phyloP scores from a whole-genome alignment of 1,140 invertebrate genomes.

The Cardiocondyla obscurior region DNA sequence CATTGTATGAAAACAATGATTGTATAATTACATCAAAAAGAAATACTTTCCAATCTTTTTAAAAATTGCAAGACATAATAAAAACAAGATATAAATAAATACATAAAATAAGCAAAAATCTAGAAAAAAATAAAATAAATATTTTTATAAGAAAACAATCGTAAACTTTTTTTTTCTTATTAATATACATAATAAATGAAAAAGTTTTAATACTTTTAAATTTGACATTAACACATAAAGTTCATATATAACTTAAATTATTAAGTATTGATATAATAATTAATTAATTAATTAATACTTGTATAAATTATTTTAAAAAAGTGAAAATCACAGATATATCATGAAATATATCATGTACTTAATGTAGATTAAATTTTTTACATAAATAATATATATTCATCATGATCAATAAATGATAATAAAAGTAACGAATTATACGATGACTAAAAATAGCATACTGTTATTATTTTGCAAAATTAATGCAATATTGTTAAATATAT shows the following conservation, averaged over 20 bases:
- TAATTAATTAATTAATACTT: conserved; percentile 40
- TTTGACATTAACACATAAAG: conserved; percentile 49
- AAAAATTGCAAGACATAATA: background rate
- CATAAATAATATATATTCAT: conserved; percentile 26
- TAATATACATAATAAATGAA: background rate
- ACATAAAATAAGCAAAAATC: conserved; percentile 18
- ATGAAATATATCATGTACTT: conserved; percentile 41
- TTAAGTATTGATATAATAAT: conserved; percentile 50
- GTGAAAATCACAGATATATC: conserved; percentile 70
- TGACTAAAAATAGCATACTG: background rate
- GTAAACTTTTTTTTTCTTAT: conserved; percentile 11
- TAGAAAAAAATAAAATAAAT: conserved; percentile 1
- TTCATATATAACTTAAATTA: conserved; percentile 39
- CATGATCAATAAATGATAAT: background rate
- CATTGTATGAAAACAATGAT: conserved; percentile 4
- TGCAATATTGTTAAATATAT: background rate
- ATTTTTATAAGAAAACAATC: conserved; percentile 26
- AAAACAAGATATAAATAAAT: background rate
- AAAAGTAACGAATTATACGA: background rate
- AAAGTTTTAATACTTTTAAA: conserved; percentile 23
- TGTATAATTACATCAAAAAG: conserved; percentile 12
- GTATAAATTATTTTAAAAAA: conserved; percentile 50
- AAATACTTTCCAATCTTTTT: conserved; percentile 32
- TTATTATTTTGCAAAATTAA: background rate
- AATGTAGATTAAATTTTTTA: no score